Evolutionary conservation across 2,888 invertebrate species (phyloP), one percentile per base, ranked within the genome.

Genomic region (Cataglyphis cursor): DNA sequence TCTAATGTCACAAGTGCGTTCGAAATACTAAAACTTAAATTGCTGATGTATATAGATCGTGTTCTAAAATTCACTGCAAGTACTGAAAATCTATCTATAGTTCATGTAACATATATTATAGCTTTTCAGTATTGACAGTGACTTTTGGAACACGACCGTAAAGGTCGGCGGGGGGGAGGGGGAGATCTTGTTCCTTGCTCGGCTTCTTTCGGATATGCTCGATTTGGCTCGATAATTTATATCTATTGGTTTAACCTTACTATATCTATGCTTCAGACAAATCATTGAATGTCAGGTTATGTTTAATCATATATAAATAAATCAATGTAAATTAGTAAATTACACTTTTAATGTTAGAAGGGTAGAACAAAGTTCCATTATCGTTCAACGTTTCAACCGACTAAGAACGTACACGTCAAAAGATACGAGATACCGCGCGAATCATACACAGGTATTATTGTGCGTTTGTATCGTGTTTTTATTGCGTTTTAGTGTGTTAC

Each of bases 241-340:
- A 6, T 51, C 48, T 51, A 51, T n/a, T 51, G 48, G 6, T 51
- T 0, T 51, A 51, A 51, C n/a, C 48, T 51, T n/a, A 51, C 0
- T 51, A 18, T 6, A 5, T 48, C 0, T 48, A 48, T 18, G 6
- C 24, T 2, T 24, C 3, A 4, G 0, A 24, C 8, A 6, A 10
- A n/a, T 54, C 3, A n/a, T 48, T 9, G 21, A 59, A 9, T 21
- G 31, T 61, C 59, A 61, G 76, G 76, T 76, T 76, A 66, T 66
- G 54, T 66, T 21, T 51, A 12, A 54, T 75, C 54, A 41, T 24
- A 12, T 9, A n/a, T 41, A 66, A 10, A 31, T 78, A 44, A 21
- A 44, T 78, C 44, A 48, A 72, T 59, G 59, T 66, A 72, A 78
- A 78, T 78, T 70, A 78, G 24, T 78, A 59, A 78, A 78, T 78